A percentile compares a stretch with the other conserved stretches of the same genome.
Conservation (phyloP, 2,113 vertebrate species). For the Entomyzon cyanotis region DNA sequence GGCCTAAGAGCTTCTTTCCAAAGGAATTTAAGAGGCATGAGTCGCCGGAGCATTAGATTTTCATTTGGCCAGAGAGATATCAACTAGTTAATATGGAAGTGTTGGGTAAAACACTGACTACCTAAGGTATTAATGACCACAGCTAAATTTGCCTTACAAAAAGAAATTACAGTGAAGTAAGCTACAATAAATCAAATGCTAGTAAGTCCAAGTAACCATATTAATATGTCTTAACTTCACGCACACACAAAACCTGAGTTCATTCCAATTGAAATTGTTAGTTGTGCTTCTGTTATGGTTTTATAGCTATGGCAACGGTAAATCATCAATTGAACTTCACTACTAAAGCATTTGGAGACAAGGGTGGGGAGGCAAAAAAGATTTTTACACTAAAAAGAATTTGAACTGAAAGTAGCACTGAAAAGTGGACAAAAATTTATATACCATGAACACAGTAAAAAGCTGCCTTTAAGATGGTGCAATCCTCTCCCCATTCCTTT, state of each 20-base stretch:
- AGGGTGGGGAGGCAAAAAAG: slow-evolving; percentile 2
- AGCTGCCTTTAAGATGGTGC: background rate
- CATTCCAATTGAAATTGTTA: slow-evolving; percentile 48
- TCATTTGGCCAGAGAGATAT: background rate
- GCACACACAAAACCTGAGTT: background rate
- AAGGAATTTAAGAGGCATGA: background rate
- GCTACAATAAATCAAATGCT: background rate
- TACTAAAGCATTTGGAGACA: slow-evolving; percentile 49
- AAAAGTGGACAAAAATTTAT: background rate
- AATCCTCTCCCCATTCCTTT: background rate
- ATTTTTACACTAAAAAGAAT: background rate
- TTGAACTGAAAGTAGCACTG: background rate
- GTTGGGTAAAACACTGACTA: background rate
- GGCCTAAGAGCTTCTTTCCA: background rate
- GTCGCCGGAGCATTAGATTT: background rate
- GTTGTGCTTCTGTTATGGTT: slow-evolving; percentile 56
- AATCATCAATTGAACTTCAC: slow-evolving; percentile 55
- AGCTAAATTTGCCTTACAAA: background rate
- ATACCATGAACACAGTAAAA: background rate
- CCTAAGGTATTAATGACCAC: background rate
- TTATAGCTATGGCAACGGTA: slow-evolving; percentile 52
- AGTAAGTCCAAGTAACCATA: background rate
- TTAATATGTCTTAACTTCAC: background rate
- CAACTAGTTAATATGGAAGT: background rate
- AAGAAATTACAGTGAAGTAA: background rate